Percentiles rank a stretch among this genome's conserved stretches.
Conservation (phyloP, 2,797 vertebrate species). For the Gymnoscopelus microlampas region DNA sequence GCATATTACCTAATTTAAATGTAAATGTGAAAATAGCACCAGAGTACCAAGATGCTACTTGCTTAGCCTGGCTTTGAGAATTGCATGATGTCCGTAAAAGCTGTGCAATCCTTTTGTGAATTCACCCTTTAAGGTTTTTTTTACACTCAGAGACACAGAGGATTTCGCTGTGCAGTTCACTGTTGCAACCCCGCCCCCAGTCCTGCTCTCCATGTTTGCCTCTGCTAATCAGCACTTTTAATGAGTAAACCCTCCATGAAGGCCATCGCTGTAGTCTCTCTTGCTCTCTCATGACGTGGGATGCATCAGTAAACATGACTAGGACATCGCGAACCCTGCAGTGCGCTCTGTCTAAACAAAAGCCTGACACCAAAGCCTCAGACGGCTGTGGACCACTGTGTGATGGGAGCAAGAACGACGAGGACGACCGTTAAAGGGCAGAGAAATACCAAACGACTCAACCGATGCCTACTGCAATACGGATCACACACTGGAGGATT, state of each 20-base stretch:
- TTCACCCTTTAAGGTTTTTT: too few relatives aligned
- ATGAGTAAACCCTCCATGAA: constrained; percentile 35
- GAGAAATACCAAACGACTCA: too few relatives aligned
- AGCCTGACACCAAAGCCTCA: constrained; percentile 1
- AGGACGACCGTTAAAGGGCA: too few relatives aligned
- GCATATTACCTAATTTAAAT: too few relatives aligned
- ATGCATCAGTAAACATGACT: constrained; percentile 18
- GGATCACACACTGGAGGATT: constrained; percentile 1
- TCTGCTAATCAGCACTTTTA: constrained; percentile 59
- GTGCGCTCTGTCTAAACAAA: constrained; percentile 1
- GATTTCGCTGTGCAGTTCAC: constrained; percentile 5
- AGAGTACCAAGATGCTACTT: too few relatives aligned
- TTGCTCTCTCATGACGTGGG: constrained; percentile 26
- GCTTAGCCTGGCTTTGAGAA: too few relatives aligned
- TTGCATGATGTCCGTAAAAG: too few relatives aligned
- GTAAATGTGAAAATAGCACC: too few relatives aligned
- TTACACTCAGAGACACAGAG: too few relatives aligned
- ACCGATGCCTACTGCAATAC: background rate
- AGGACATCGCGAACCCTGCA: constrained; percentile 5
- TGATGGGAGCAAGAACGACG: background rate
- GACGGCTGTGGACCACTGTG: background rate
- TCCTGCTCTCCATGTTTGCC: constrained; percentile 26
- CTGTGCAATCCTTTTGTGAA: too few relatives aligned
- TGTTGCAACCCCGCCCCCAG: constrained; percentile 28
- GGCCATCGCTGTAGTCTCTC: constrained; percentile 26